Base-by-base conservation (phyloP, 37 sponge, comb jelly and placozoan genomes). In the Beroe forskalii region DNA sequence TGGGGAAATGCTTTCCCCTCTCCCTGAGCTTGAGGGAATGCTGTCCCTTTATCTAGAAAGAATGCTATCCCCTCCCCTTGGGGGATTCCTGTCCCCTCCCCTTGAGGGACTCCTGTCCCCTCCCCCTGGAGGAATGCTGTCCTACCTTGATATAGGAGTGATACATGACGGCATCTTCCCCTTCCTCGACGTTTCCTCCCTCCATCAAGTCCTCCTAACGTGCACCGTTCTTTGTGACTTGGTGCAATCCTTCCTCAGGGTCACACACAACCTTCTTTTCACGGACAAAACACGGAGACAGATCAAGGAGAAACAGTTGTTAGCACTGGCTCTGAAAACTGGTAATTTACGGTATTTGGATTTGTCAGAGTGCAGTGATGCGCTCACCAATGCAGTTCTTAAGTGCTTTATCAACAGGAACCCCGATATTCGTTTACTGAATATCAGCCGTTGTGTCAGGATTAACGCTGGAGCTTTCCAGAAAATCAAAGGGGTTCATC, bases 281-380 rank as follows among this genome's bases (percentile, higher is more conserved):
- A 9, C 86, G 4, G 55, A 41, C 9, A 44, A 80, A 38, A 23
- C 35, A 1, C 44, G 55, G 48, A 41, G 27, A 38, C n/a, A 35
- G 37, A 6, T 80, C 4, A 80, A 80, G 48, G 86, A 80, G 86
- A 20, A 24, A 30, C 43, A 80, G 8, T 80, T 80, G 86, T 1
- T 23, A 48, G 14, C 17, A 20, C 30, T 80, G 17, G 86, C 86
- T 22, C 55, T 9, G 1, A 44, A 25, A 80, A 80, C 86, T 1
- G 44, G 55, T 8, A 44, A 44, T 80, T 80, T 80, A 24, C 28
- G 55, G 27, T 23, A 30, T 41, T 43, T 80, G 19, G 86, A 80
- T 80, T 1, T 80, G 44, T 44, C 55, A 12, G 55, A 25, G 2
- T 38, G 37, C 9, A 23, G 38, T 1, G 48, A 42, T 80, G 86